These are phyloP conservation scores for Ailuropoda melanoleuca DNA, from an alignment of 2,113 vertebrate species.

Conservation along the genomic window DNA sequence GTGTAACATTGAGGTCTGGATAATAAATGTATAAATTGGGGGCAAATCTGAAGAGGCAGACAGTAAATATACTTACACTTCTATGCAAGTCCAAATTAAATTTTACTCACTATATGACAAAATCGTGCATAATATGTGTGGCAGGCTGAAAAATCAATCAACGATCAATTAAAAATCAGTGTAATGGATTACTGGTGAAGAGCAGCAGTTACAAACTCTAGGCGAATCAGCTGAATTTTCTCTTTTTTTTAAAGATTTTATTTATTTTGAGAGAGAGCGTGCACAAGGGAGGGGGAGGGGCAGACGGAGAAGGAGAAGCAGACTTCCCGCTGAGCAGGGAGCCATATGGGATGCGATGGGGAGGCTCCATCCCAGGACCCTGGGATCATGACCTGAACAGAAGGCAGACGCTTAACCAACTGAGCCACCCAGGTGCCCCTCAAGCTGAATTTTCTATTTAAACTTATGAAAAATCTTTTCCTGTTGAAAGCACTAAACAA, in stretches of 20 bases:
- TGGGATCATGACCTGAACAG: no score
- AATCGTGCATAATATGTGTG: not conserved
- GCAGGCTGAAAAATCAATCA: not conserved
- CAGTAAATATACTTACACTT: not conserved
- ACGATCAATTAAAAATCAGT: not conserved
- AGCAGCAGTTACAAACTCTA: not conserved
- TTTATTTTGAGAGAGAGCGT: not conserved
- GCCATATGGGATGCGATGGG: no score
- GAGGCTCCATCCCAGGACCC: no score
- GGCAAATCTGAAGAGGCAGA: not conserved
- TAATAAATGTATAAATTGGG: not conserved
- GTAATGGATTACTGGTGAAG: not conserved
- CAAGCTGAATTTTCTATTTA: conserved; percentile 5
- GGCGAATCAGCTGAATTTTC: not conserved
- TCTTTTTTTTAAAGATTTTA: not conserved
- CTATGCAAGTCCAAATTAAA: not conserved
- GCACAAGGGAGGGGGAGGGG: not conserved
- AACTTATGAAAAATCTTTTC: conserved; percentile 10
- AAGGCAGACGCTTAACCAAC: no score
- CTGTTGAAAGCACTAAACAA: not conserved
- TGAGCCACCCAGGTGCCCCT: not conserved
- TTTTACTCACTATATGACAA: not conserved
- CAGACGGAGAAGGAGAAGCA: not conserved
- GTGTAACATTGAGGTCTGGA: not conserved
- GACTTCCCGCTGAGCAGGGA: no score